These are phyloP conservation scores for Tenthredo amoena DNA, from an alignment of 2,888 invertebrate species.

Conservation along the genomic window DNA sequence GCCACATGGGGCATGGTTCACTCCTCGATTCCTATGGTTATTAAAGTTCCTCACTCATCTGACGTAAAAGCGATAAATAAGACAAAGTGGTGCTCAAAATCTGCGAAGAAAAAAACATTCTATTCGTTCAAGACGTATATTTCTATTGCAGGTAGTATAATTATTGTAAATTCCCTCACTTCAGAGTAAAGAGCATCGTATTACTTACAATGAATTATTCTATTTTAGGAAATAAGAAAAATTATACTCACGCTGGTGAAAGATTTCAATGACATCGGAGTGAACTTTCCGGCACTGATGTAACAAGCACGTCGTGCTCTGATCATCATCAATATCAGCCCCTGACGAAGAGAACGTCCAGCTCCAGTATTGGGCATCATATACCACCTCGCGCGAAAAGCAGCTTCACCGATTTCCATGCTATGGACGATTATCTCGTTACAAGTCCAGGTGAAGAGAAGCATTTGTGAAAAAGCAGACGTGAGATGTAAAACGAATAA, in stretches of 20 bases:
- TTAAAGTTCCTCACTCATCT: conserved; percentile 53
- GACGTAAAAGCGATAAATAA: conserved; percentile 60
- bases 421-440: conserved; percentile 65
- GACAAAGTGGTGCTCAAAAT: conserved; percentile 60
- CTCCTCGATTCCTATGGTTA: not conserved
- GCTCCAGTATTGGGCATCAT: conserved; percentile 56
- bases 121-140: not conserved
- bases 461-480: conserved; percentile 56
- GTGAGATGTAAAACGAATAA: not conserved
- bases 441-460: conserved; percentile 66
- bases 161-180: not conserved
- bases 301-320: conserved; percentile 63
- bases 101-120: conserved; percentile 43
- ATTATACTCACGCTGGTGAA: conserved; percentile 62
- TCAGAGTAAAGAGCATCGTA: not conserved
- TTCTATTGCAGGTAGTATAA: not conserved
- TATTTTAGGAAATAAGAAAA: not conserved
- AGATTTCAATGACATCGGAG: conserved; percentile 64
- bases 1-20: not conserved
- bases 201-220: not conserved
- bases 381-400: conserved; percentile 64
- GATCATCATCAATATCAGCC: conserved; percentile 60
- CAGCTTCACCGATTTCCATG: conserved; percentile 61
- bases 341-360: conserved; percentile 59
- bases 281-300: conserved; percentile 66